Evolutionary conservation across 1,140 invertebrate genomes (phyloP), one percentile per base, ranked within the genome.

Genomic region (Oedothorax gibbosus): DNA sequence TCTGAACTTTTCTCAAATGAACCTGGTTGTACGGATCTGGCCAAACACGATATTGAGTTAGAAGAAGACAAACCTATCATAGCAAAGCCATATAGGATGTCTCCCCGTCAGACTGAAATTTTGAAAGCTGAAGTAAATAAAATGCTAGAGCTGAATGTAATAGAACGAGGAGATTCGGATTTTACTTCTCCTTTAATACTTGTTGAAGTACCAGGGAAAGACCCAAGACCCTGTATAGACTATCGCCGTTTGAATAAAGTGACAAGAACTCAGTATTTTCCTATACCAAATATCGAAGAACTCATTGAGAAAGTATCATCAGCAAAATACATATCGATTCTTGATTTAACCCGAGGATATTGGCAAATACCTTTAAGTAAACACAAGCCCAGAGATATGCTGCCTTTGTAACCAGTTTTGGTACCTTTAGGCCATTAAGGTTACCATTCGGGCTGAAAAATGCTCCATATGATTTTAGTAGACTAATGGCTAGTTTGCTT

Each of bases 231-330:
- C 60, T 91, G 89, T 86, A n/a, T 92, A 0, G 91, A 93, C 87
- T 93, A 89, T 86, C 57, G 91, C 35, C 54, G 76, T 18, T 72
- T 93, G 18, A 92, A 93, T 87, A 6, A 14, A 81, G 88, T 77
- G 0, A 92, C 89, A 0, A 88, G 88, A 0, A 87, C 88, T 75
- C 91, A 93, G 86, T 88, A 86, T 65, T 93, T 90, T 87, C 92
- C 92, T 87, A 80, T 93, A 2, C 92, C 91, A n/a, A n/a, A n/a
- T 0, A 57, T 87, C 8, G 91, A 92, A 51, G 66, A 69, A 88
- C 89, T 0, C 11, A 2, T n/a, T 1, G 20, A 18, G 12, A 21
- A 69, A 69, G 35, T 12, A 3, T 4, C 2, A 3, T 4, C 3
- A n/a, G n/a, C 2, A 2, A 15, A 21, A 35, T n/a, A 35, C 5